Evolutionary conservation across 2,113 vertebrate species (phyloP).

Genomic region (Colistium nudipinnis): DNA sequence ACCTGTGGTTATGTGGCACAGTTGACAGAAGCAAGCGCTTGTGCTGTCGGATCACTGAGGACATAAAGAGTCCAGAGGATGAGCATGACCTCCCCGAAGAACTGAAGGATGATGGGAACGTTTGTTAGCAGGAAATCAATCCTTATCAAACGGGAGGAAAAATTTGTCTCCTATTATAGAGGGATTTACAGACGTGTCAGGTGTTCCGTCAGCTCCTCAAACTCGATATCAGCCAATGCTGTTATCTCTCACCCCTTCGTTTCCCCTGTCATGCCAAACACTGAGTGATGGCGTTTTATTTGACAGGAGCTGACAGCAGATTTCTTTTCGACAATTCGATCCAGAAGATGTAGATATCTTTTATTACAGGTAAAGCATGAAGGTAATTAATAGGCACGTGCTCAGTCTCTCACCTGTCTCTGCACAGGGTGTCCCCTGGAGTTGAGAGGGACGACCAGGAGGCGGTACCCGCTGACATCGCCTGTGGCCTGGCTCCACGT

Average conservation of each 20-base stretch:
- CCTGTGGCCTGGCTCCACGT: constrained; percentile 87
- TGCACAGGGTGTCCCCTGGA: constrained; percentile 67
- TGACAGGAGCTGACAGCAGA: no score
- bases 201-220: neutral
- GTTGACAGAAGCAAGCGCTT: neutral
- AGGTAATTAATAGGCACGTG: neutral
- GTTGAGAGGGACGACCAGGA: constrained; percentile 78
- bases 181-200: neutral
- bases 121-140: neutral
- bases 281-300: no score
- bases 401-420: constrained; percentile 76
- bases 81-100: neutral
- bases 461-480: constrained; percentile 80
- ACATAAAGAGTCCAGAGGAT: neutral
- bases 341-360: no score
- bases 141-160: neutral
- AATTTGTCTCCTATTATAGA: neutral
- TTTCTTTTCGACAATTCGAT: no score
- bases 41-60: neutral
- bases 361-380: no score
- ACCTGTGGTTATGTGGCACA: neutral
- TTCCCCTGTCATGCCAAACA: neutral
- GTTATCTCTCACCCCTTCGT: no score
- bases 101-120: neutral
- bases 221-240: neutral